Conservation (phyloP, 2,888 invertebrate genomes). For the Malacosoma neustria region DNA sequence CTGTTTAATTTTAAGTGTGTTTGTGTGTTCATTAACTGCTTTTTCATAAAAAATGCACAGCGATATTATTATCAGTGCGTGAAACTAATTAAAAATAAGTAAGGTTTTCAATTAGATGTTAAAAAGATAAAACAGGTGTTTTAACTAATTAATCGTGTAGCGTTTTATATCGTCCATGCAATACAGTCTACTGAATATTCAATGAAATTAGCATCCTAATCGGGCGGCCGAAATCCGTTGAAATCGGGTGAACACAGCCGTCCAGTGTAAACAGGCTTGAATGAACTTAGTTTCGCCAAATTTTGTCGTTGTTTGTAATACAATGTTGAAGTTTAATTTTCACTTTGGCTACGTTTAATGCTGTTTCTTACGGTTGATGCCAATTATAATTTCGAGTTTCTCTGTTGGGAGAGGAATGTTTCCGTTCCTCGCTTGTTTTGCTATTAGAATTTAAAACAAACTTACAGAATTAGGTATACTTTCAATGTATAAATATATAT, state of each 20-base stretch:
- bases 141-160: not conserved
- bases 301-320: conserved; percentile 44
- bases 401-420: no score
- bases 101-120: no score
- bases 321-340: conserved; percentile 46
- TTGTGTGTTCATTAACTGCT: no score
- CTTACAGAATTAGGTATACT: no score
- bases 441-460: no score
- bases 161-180: conserved; percentile 26
- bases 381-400: not conserved
- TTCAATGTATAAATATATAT: no score
- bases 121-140: not conserved
- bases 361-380: not conserved
- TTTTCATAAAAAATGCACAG: no score
- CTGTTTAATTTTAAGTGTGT: no score
- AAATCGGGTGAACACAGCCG: conserved; percentile 20
- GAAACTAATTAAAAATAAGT: no score
- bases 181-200: conserved; percentile 21
- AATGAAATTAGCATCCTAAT: conserved; percentile 49
- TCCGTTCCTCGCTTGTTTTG: no score
- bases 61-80: no score
- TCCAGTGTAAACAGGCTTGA: conserved; percentile 23
- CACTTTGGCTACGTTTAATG: conserved; percentile 19
- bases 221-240: conserved; percentile 34
- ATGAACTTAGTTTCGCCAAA: conserved; percentile 30